Conservation (phyloP, 2,113 vertebrate species). For the Daboia siamensis region DNA sequence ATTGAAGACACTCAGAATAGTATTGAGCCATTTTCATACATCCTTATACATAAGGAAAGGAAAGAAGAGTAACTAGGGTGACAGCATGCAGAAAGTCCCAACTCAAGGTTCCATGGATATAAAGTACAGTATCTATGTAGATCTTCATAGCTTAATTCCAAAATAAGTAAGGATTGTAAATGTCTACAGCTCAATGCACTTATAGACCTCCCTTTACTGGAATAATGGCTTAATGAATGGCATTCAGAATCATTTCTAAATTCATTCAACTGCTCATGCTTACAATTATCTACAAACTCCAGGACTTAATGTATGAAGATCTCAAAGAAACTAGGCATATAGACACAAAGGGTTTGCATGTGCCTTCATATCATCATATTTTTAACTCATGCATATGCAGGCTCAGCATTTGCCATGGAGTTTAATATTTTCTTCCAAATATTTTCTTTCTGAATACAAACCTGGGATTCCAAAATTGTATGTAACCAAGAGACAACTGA, state of each 20-base stretch:
- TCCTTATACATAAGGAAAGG: neutral
- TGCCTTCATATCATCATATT: neutral
- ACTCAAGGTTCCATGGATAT: neutral
- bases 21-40: neutral
- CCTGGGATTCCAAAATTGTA: neutral
- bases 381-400: neutral
- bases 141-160: neutral
- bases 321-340: neutral
- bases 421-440: neutral
- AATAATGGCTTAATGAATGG: neutral
- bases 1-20: neutral
- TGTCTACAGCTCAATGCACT: neutral
- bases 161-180: neutral
- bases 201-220: neutral
- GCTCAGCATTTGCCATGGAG: neutral
- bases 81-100: neutral
- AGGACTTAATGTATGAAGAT: neutral
- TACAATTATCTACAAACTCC: neutral
- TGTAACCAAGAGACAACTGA: neutral
- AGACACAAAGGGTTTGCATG: neutral
- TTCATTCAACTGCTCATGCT: neutral
- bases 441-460: conserved; percentile 3
- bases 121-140: neutral
- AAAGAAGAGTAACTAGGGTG: neutral
- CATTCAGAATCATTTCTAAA: neutral